phyloP scores from a whole-genome alignment of 2,113 vertebrate species.

The Hyperoodon ampullatus region DNA sequence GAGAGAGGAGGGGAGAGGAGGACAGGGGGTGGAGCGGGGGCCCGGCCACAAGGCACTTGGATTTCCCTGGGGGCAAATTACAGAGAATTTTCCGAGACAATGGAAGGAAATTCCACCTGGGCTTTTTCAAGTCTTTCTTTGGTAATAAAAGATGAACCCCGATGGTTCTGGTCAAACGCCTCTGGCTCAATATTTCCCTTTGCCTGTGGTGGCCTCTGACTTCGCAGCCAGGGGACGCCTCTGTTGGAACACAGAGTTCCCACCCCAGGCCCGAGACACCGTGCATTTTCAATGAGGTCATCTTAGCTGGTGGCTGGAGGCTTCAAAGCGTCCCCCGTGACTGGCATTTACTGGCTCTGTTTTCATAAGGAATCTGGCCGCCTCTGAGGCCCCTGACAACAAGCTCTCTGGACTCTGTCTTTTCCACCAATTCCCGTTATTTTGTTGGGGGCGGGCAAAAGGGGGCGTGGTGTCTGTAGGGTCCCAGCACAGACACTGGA shows the following conservation, averaged over 20 bases:
- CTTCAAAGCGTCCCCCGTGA: constrained; percentile 87
- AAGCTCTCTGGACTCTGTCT: constrained; percentile 21
- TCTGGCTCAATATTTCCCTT: constrained; percentile 80
- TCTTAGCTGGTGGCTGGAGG: constrained; percentile 81
- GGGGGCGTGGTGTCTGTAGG: rapidly evolving
- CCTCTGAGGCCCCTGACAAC: constrained; percentile 68
- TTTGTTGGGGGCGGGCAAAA: constrained; percentile 45
- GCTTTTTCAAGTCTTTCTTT: constrained; percentile 76
- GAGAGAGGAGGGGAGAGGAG: constrained; percentile 51
- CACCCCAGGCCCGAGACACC: constrained; percentile 76
- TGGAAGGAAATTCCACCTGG: constrained; percentile 82
- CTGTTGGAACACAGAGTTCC: constrained; percentile 82
- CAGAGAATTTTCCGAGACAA: constrained; percentile 84
- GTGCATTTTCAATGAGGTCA: constrained; percentile 89
- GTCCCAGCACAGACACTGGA: background rate
- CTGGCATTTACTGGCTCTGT: constrained; percentile 84
- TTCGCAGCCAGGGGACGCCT: constrained; percentile 74
- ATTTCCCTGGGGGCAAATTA: constrained; percentile 89
- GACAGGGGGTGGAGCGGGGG: background rate
- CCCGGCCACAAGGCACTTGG: constrained; percentile 61
- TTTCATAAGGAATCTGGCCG: constrained; percentile 74
- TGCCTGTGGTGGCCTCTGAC: constrained; percentile 78
- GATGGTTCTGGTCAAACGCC: constrained; percentile 68
- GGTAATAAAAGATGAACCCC: constrained; percentile 83
- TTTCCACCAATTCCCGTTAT: background rate